Conservation (phyloP, 2,113 vertebrate genomes). For the Chionomys nivalis region DNA sequence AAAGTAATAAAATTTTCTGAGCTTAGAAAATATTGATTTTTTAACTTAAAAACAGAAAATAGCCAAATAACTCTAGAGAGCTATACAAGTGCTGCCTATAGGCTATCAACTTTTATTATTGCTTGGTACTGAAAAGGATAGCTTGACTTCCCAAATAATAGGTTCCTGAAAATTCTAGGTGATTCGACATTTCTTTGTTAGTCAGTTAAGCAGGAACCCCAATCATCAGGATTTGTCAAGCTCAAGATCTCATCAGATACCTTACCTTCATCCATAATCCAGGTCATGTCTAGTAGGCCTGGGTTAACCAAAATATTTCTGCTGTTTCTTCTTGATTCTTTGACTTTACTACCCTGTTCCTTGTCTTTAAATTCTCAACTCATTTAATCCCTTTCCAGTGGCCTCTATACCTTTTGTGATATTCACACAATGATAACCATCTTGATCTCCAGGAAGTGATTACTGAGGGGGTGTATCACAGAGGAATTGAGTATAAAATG, state of each 20-base stretch:
- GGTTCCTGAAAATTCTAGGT: background rate
- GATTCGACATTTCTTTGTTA: background rate
- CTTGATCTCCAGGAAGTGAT: background rate
- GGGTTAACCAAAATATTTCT: background rate
- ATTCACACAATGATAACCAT: background rate
- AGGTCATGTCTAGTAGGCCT: background rate
- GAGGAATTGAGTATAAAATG: background rate
- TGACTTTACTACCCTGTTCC: background rate
- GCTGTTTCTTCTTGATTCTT: background rate
- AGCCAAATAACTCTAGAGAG: background rate
- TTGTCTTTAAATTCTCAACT: background rate
- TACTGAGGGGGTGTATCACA: background rate
- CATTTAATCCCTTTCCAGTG: background rate
- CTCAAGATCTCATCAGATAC: background rate
- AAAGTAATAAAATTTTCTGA: background rate
- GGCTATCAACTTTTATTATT: background rate
- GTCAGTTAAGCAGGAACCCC: background rate
- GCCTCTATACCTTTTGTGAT: background rate
- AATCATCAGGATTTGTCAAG: background rate
- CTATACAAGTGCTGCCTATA: background rate
- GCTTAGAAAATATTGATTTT: background rate
- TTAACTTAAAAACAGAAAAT: background rate
- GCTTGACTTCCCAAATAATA: background rate
- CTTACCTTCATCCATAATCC: background rate
- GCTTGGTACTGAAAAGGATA: background rate